A percentile compares a stretch with the other conserved stretches of the same genome.
phyloP scores from a whole-genome alignment of 2,888 invertebrate genomes.

The Diaprepes abbreviatus region DNA sequence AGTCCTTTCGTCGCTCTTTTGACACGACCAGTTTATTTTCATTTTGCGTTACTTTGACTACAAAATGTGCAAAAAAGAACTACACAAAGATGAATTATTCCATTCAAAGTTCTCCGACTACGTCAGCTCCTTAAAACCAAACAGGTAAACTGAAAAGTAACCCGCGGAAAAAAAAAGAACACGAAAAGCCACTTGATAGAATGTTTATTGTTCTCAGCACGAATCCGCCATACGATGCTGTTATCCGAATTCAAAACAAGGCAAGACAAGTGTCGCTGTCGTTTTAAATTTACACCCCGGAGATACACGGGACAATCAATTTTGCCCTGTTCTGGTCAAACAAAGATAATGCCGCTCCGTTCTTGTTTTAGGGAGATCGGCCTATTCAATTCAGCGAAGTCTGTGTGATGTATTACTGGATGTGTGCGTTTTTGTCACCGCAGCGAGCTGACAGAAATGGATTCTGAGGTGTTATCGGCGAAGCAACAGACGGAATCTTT shows the following conservation, averaged over 20 bases:
- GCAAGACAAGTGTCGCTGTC: conserved; percentile 47
- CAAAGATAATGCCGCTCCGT: conserved; percentile 42
- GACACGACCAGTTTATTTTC: no score
- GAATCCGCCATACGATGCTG: conserved; percentile 34
- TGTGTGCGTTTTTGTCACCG: conserved; percentile 25
- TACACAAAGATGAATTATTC: no score
- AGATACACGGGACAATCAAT: conserved; percentile 39
- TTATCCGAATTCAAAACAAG: conserved; percentile 46
- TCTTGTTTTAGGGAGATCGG: conserved; percentile 39
- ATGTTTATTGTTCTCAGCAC: conserved; percentile 45
- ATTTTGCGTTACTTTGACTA: no score
- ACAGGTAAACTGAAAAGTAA: conserved; percentile 38
- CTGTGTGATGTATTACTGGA: conserved; percentile 29
- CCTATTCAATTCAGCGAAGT: conserved; percentile 23
- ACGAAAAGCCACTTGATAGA: conserved; percentile 21
- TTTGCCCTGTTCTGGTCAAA: conserved; percentile 44
- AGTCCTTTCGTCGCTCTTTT: no score
- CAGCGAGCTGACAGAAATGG: conserved; percentile 21
- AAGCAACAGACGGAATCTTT: neutral
- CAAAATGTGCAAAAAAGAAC: no score
- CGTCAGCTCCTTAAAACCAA: no score
- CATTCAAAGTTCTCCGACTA: no score
- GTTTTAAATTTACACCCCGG: conserved; percentile 43
- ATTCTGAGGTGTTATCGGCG: neutral
- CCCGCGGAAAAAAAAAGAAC: conserved; percentile 18